These are phyloP conservation scores for Scrobipalpa atriplicella DNA, from an alignment of 2,888 invertebrate species.

Conservation along the genomic window DNA sequence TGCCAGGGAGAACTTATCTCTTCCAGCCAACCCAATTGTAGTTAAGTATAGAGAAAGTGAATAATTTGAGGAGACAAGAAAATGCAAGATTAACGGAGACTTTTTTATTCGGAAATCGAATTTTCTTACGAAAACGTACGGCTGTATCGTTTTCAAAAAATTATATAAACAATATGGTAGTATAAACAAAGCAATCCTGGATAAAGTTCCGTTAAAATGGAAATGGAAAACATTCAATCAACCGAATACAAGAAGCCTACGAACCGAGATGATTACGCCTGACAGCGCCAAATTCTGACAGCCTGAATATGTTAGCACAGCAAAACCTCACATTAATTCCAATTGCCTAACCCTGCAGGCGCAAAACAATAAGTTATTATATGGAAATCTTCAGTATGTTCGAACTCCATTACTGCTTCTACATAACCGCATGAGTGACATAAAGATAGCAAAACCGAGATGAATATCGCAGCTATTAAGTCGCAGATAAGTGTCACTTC, in stretches of 20 bases:
- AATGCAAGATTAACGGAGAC: too few relatives aligned
- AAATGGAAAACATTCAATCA: too few relatives aligned
- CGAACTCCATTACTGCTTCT: not conserved
- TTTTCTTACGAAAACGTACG: too few relatives aligned
- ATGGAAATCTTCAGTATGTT: slow-evolving; percentile 15
- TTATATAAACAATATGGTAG: too few relatives aligned
- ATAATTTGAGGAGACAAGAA: too few relatives aligned
- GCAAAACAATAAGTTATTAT: slow-evolving; percentile 26
- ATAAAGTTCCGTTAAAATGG: too few relatives aligned
- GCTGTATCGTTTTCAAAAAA: too few relatives aligned
- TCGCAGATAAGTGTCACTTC: too few relatives aligned
- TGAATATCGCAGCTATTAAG: not conserved
- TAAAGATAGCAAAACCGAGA: not conserved
- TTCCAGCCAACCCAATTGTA: too few relatives aligned
- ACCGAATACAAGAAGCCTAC: not conserved
- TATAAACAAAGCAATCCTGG: too few relatives aligned
- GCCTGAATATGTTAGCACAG: slow-evolving; percentile 24
- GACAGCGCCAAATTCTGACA: not conserved
- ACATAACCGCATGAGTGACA: not conserved
- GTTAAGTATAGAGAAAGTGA: too few relatives aligned
- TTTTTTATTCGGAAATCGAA: not conserved
- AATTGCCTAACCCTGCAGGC: not conserved
- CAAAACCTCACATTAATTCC: slow-evolving; percentile 1
- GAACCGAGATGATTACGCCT: not conserved
- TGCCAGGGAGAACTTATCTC: too few relatives aligned